Base-by-base conservation (phyloP, 2,113 vertebrate species). In the Puntigrus tetrazona region DNA sequence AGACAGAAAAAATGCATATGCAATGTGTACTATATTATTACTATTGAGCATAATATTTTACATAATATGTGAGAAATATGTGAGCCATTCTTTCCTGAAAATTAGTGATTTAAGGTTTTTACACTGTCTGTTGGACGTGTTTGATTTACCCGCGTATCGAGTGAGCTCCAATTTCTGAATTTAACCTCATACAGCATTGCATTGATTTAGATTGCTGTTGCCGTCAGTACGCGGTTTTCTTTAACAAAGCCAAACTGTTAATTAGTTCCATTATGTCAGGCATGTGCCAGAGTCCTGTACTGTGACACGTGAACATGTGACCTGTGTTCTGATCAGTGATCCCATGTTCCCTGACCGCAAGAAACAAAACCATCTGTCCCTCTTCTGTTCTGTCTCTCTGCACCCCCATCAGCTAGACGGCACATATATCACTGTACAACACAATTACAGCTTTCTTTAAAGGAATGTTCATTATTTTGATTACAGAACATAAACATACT, bases 301-400 rank as follows among this genome's bases (percentile, higher is more conserved):
- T 20, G 36, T n/a, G n/a, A n/a, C n/a, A n/a, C n/a, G n/a, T 7
- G 77, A 78, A 57, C 77, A 59, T 78, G n/a, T 78, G 77, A 61
- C 22, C 69, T 73, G 69, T 73, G 69, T 73, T 61, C 22, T 41
- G 29, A 61, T 78, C 31, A 59, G 52, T 27, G 77, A 61, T 78
- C 36, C n/a, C 0, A n/a, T 61, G 55, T 63, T 78, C 25, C 55
- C 77, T 78, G 55, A 78, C 77, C n/a, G 22, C 55, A 78, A 57
- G 77, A 43, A 63, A 25, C 7, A 36, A 63, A 78, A 27, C 77
- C 77, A 78, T 78, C 77, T 78, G 77, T 78, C 36, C 76, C 11
- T 57, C 50, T 38, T 38, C 34, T 78, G 1, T 59, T 59, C 41
- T 41, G 43, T 78, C 34, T 78, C 52, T 59, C 34, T 9, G 25